These are phyloP conservation scores for Columbina picui DNA, from an alignment of 2,113 vertebrate species.

Conservation along the genomic window DNA sequence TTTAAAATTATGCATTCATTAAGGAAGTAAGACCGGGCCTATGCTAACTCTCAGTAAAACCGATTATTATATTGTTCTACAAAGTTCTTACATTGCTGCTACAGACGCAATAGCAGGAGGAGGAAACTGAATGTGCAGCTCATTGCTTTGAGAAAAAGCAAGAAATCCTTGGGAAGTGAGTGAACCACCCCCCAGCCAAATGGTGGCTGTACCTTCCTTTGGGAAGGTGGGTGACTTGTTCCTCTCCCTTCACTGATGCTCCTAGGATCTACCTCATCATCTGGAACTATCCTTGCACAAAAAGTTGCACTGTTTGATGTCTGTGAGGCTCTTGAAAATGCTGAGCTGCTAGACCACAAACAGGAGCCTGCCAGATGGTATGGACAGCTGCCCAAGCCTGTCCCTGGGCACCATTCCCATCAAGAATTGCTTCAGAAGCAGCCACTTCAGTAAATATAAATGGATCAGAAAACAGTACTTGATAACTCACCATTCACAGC, in stretches of 20 bases:
- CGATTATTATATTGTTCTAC: no score
- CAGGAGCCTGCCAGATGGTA: neutral
- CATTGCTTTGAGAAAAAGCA: neutral
- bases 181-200: neutral
- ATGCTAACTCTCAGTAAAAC: neutral
- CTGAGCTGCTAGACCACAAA: neutral
- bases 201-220: neutral
- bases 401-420: neutral
- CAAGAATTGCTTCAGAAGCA: neutral
- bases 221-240: neutral
- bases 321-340: neutral
- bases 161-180: neutral
- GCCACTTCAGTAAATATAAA: neutral
- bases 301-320: neutral
- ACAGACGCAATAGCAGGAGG: neutral
- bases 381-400: neutral
- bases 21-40: neutral
- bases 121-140: neutral
- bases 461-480: neutral
- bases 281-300: neutral
- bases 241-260: neutral
- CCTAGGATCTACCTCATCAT: neutral
- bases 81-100: neutral
- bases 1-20: accelerated
- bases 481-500: neutral